Percentiles rank a stretch among this genome's conserved stretches.
Conservation (phyloP, 92 coral and sea anemone species). For the Heteractis magnifica region DNA sequence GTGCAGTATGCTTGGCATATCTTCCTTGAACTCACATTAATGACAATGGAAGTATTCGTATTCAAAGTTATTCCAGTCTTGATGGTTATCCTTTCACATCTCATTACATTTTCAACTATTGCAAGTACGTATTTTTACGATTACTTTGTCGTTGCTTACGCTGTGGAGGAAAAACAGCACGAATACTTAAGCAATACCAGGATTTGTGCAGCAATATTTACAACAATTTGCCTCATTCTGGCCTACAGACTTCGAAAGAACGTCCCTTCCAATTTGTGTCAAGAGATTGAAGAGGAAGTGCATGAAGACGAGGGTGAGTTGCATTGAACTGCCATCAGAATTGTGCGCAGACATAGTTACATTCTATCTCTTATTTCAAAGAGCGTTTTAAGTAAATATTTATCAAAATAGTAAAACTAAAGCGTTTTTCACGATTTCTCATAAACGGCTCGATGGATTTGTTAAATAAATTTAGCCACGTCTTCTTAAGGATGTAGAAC, state of each 20-base stretch:
- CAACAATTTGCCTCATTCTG: constrained; percentile 24
- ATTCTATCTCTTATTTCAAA: too few relatives aligned
- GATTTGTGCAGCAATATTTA: constrained; percentile 30
- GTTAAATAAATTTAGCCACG: too few relatives aligned
- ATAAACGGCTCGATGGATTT: too few relatives aligned
- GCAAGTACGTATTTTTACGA: constrained; percentile 39
- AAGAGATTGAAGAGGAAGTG: constrained; percentile 42
- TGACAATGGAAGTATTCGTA: constrained; percentile 33
- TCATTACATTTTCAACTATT: not conserved
- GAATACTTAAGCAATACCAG: constrained; percentile 37
- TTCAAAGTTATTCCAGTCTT: constrained; percentile 51
- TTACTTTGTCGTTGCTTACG: constrained; percentile 37
- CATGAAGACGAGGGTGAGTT: too few relatives aligned
- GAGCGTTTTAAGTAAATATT: too few relatives aligned
- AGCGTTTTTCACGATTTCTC: too few relatives aligned
- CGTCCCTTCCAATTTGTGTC: constrained; percentile 32
- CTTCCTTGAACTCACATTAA: constrained; percentile 9
- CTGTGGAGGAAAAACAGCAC: constrained; percentile 1
- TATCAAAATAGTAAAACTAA: too few relatives aligned
- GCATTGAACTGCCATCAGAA: too few relatives aligned
- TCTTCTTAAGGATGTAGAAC: too few relatives aligned
- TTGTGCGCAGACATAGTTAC: not conserved
- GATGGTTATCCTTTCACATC: constrained; percentile 20
- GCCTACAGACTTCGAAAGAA: constrained; percentile 52
- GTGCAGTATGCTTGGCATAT: constrained; percentile 44